These are phyloP conservation scores for Gonocerus acuteangulatus DNA, from an alignment of 2,888 invertebrate species.

Conservation along the genomic window DNA sequence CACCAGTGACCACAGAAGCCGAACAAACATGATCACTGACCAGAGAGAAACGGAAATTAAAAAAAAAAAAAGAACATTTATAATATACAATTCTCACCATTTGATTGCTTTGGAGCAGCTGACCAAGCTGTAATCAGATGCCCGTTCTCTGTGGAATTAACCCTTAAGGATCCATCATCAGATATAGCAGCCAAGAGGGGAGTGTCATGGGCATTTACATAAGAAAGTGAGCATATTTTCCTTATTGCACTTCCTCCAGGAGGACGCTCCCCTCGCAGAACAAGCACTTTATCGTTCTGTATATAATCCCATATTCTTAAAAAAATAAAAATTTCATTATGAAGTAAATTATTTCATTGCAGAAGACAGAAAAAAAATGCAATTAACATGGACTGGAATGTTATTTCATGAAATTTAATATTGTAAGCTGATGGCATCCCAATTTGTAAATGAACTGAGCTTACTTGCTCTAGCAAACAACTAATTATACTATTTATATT, in stretches of 20 bases:
- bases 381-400: too few relatives aligned
- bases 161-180: slow-evolving; percentile 67
- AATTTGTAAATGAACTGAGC: too few relatives aligned
- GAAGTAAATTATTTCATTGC: not conserved
- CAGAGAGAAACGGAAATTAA: too few relatives aligned
- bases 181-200: slow-evolving; percentile 67
- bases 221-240: slow-evolving; percentile 73
- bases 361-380: too few relatives aligned
- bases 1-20: too few relatives aligned
- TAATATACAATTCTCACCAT: too few relatives aligned
- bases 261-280: slow-evolving; percentile 42
- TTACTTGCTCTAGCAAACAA: too few relatives aligned
- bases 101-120: slow-evolving; percentile 51
- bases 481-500: too few relatives aligned
- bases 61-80: too few relatives aligned
- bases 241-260: slow-evolving; percentile 43
- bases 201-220: slow-evolving; percentile 77
- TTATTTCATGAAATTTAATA: not conserved
- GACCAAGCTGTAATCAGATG: slow-evolving; percentile 75
- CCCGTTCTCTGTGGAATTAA: slow-evolving; percentile 49
- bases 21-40: too few relatives aligned
- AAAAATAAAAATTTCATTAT: slow-evolving; percentile 28
- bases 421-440: too few relatives aligned
- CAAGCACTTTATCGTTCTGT: slow-evolving; percentile 54
- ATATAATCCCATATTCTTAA: slow-evolving; percentile 76